Percentiles rank a stretch among this genome's conserved stretches.
Evolutionary conservation across 2,797 vertebrate species (phyloP).

Genomic region (Amazona finschi): DNA sequence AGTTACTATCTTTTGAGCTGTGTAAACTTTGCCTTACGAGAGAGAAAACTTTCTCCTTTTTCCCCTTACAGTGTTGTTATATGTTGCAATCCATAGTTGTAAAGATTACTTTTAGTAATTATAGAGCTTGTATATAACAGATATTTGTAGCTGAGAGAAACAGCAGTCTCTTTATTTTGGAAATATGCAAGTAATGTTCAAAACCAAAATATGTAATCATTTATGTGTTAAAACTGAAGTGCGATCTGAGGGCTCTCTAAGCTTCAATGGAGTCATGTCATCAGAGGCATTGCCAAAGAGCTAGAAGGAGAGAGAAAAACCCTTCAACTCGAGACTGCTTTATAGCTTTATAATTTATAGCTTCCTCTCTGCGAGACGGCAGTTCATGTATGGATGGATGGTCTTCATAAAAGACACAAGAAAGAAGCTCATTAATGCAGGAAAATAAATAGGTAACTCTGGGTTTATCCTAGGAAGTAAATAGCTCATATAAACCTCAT

Average conservation of each 20-base stretch:
- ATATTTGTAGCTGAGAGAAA: not conserved
- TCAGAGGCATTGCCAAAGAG: not conserved
- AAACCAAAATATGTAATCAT: not conserved
- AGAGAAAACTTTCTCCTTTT: not conserved
- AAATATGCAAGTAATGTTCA: not conserved
- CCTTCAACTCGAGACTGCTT: not conserved
- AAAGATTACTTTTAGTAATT: not conserved
- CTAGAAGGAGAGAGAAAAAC: not conserved
- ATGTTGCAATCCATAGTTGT: not conserved
- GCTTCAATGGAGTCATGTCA: not conserved
- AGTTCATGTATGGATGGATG: not conserved
- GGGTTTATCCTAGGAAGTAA: conserved; percentile 39
- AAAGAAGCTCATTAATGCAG: not conserved
- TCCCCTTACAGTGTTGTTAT: not conserved
- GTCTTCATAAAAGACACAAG: not conserved
- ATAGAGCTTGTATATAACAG: not conserved
- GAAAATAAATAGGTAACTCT: conserved; percentile 40
- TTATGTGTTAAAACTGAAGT: not conserved
- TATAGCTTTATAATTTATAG: not conserved
- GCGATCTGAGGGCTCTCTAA: not conserved
- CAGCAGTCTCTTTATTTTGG: not conserved
- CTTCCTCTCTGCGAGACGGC: not conserved
- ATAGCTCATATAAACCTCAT: conserved; percentile 28
- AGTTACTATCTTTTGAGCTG: not conserved
- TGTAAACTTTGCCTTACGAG: not conserved